A percentile compares a stretch with the other conserved stretches of the same genome.
Conservation (phyloP, 2,797 vertebrate species). For the Danio albolineatus region DNA sequence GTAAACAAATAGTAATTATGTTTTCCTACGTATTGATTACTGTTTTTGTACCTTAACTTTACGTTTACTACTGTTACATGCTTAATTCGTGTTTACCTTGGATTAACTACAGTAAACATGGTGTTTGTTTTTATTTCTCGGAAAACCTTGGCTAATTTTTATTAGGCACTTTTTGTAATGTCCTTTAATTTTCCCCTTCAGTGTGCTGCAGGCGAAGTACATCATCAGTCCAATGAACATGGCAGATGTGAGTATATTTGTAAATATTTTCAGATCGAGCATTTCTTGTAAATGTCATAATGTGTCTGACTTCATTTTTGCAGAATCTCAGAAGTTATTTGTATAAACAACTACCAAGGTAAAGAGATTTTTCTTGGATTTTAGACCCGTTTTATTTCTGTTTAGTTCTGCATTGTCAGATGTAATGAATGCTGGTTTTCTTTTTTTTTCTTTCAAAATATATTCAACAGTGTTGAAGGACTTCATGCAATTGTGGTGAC, state of each 20-base stretch:
- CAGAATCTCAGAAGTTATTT: conserved; percentile 93
- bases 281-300: background rate
- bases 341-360: conserved; percentile 95
- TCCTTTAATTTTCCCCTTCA: background rate
- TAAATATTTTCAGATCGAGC: background rate
- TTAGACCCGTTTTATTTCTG: background rate
- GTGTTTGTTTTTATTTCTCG: too few relatives aligned
- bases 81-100: too few relatives aligned
- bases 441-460: background rate
- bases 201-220: conserved; percentile 22
- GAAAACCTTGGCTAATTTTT: too few relatives aligned
- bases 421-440: background rate
- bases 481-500: conserved; percentile 95
- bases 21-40: too few relatives aligned
- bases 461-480: conserved; percentile 88
- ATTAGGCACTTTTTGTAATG: too few relatives aligned
- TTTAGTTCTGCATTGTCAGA: background rate
- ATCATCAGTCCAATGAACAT: conserved; percentile 57
- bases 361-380: conserved; percentile 42
- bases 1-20: too few relatives aligned
- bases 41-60: too few relatives aligned
- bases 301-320: conserved; percentile 45
- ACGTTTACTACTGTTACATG: too few relatives aligned
- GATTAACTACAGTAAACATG: too few relatives aligned
- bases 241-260: conserved; percentile 75